Evolutionary conservation across 2,797 vertebrate species (phyloP), one percentile per base, ranked within the genome.

Genomic region (Choloepus didactylus): DNA sequence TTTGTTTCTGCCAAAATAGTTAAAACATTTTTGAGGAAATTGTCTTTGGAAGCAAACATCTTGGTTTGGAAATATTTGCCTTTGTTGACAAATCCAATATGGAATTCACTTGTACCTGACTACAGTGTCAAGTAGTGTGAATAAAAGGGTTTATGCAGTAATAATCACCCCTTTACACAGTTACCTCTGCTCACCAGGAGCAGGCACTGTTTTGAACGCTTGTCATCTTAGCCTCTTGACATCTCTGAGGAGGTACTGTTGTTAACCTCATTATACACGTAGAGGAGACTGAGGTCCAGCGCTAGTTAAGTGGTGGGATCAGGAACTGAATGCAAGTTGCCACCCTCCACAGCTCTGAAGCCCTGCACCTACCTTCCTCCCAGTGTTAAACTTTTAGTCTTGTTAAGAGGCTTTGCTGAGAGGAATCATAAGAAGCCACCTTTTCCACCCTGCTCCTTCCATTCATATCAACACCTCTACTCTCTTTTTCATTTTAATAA

Each of bases 1-100:
- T 84, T 96, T 87, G 59, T 95, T 97, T 95, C 75, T 97, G 95
- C 92, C 86, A 95, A 93, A 95, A 92, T 88, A 83, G 64, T 90
- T 96, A 66, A 93, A 97, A 89, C 51, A 56, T 90, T 81, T 38
- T 91, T 92, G 56, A 96, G 67, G 80, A 97, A 94, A 49, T 80
- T 80, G 51, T 79, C 27, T 72, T 93, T 85, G 62, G 49, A 93
- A 86, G 66, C 83, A 95, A 92, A 80, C 44, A 80, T 84, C 75
- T 84, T 85, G 35, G 35, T 54, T 92, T 92, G 31, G 81, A 88
- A 96, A 94, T 87, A 89, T 46, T 70, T 94, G 67, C 56, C 21
- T 87, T 41, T 96, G 75, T 77, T 90, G 95, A 67, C 64, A 54
- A 38, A 62, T 51, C 77, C 66, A 46, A 14, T 62, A 44, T 85